Conservation (phyloP, 2,888 invertebrate species). For the Pasiphila rectangulata region DNA sequence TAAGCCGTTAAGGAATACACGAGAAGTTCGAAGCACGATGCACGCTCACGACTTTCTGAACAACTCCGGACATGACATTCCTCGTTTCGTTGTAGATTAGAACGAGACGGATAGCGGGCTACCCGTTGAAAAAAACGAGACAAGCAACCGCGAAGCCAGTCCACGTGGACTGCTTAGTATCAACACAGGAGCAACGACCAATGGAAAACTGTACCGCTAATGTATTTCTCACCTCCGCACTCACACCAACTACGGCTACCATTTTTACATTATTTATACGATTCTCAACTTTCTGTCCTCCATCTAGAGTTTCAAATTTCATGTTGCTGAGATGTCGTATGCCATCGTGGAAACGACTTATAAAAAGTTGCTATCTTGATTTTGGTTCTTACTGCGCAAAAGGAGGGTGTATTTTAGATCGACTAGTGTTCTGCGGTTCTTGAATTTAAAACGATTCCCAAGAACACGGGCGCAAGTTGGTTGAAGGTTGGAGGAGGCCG, state of each 20-base stretch:
- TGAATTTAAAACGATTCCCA: slow-evolving; percentile 81
- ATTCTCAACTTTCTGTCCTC: slow-evolving; percentile 59
- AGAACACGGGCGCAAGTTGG: slow-evolving; percentile 79
- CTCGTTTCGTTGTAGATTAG: slow-evolving; percentile 81
- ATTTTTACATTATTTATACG: slow-evolving; percentile 60
- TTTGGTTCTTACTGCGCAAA: slow-evolving; percentile 50
- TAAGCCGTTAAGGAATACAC: slow-evolving; percentile 54
- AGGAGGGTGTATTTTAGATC: slow-evolving; percentile 55
- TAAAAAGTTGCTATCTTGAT: slow-evolving; percentile 50
- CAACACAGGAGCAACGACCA: slow-evolving; percentile 80
- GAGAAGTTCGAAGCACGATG: slow-evolving; percentile 75
- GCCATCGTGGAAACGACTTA: slow-evolving; percentile 67
- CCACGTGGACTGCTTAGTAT: slow-evolving; percentile 81
- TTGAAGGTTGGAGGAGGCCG: slow-evolving; percentile 78
- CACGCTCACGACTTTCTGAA: slow-evolving; percentile 82
- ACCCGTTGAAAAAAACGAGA: slow-evolving; percentile 77
- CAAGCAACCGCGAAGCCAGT: slow-evolving; percentile 72
- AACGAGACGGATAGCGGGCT: slow-evolving; percentile 75
- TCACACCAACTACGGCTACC: slow-evolving; percentile 72
- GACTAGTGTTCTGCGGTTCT: slow-evolving; percentile 70
- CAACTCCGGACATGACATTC: slow-evolving; percentile 82
- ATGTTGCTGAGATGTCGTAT: slow-evolving; percentile 44
- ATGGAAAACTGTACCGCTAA: slow-evolving; percentile 81
- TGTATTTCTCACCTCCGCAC: slow-evolving; percentile 82
- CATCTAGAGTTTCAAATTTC: slow-evolving; percentile 60